These are phyloP conservation scores for Micrasema longulum DNA, from an alignment of 1,140 invertebrate genomes.

Conservation along the genomic window DNA sequence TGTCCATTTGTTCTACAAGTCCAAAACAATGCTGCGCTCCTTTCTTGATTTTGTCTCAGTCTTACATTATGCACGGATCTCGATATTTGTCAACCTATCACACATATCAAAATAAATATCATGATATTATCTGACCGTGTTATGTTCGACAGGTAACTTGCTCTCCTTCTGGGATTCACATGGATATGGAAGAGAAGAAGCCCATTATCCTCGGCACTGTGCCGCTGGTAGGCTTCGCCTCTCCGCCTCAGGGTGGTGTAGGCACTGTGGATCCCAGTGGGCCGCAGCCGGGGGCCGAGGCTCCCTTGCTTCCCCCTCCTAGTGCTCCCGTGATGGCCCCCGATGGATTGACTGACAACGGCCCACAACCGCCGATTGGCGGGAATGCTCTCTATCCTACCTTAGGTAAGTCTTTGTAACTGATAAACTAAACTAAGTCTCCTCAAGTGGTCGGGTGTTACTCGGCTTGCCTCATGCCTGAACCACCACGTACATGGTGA, in stretches of 20 bases:
- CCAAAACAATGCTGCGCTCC: too few relatives aligned
- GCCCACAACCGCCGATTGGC: constrained; percentile 14
- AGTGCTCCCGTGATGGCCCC: not conserved
- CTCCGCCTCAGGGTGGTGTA: constrained; percentile 58
- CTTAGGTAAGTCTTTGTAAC: constrained; percentile 31
- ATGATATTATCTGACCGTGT: too few relatives aligned
- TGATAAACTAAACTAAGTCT: too few relatives aligned
- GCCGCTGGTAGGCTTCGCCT: constrained; percentile 66
- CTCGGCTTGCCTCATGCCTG: too few relatives aligned
- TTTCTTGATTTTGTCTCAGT: too few relatives aligned
- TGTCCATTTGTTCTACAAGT: too few relatives aligned
- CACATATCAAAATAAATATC: too few relatives aligned
- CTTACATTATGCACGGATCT: too few relatives aligned
- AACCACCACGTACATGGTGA: too few relatives aligned
- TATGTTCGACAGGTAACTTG: constrained; percentile 61
- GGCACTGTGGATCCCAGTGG: not conserved
- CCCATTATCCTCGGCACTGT: constrained; percentile 74
- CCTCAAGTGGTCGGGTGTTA: too few relatives aligned
- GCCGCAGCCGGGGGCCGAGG: constrained; percentile 17
- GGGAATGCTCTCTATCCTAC: constrained; percentile 28
- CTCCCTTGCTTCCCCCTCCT: constrained; percentile 30
- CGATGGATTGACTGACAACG: not conserved
- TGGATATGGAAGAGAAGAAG: constrained; percentile 69
- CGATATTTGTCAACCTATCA: too few relatives aligned
- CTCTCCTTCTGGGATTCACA: constrained; percentile 68